phyloP scores from a whole-genome alignment of 2,113 vertebrate genomes.

The Tapirus terrestris region DNA sequence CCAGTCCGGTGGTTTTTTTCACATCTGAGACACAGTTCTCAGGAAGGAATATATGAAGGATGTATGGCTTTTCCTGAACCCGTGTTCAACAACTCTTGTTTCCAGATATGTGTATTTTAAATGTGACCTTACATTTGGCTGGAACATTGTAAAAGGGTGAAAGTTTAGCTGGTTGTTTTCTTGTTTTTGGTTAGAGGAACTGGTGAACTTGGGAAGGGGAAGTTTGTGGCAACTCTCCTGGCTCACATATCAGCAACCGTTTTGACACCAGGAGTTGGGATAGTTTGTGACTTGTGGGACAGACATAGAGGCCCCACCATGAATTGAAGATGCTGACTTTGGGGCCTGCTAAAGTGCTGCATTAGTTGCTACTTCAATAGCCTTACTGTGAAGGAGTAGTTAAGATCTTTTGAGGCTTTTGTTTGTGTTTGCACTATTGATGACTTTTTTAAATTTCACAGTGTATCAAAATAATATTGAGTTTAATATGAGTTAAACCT shows the following conservation, averaged over 20 bases:
- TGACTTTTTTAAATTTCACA: slow-evolving; percentile 67
- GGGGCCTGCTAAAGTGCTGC: slow-evolving; percentile 14
- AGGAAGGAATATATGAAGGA: slow-evolving; percentile 1
- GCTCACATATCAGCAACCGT: rapidly evolving
- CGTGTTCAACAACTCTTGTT: slow-evolving; percentile 21
- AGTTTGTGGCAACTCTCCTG: neutral
- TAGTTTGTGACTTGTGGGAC: neutral
- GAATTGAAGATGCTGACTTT: neutral
- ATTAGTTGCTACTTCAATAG: neutral
- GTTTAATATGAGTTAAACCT: slow-evolving; percentile 59
- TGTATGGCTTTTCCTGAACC: slow-evolving; percentile 18
- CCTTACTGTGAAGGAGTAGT: slow-evolving; percentile 49
- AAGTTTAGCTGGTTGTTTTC: slow-evolving; percentile 6
- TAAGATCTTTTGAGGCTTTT: neutral
- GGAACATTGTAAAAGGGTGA: slow-evolving; percentile 39
- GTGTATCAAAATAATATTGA: slow-evolving; percentile 59
- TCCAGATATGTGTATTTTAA: neutral
- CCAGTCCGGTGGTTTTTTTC: neutral
- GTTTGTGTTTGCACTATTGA: slow-evolving; percentile 53
- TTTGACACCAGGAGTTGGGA: neutral
- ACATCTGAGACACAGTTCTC: neutral
- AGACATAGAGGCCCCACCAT: neutral
- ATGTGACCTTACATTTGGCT: slow-evolving; percentile 44
- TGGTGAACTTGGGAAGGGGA: slow-evolving; percentile 4
- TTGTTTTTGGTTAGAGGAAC: neutral